phyloP scores from a whole-genome alignment of 2,888 invertebrate genomes.

The Troilus luridus region DNA sequence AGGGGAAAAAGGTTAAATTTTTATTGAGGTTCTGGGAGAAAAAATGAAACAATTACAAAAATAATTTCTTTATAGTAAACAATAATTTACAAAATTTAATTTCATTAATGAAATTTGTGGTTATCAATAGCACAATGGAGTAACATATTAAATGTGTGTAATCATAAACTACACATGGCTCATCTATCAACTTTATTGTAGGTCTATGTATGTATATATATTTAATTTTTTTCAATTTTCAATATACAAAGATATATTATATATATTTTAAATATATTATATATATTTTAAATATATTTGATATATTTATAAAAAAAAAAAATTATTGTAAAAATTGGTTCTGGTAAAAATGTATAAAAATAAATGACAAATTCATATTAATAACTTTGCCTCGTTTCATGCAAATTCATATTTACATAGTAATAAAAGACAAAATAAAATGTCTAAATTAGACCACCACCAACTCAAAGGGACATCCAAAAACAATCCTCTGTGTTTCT shows the following conservation, averaged over 20 bases:
- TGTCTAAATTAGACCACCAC: conserved; percentile 43
- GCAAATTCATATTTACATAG: conserved; percentile 52
- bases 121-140: conserved; percentile 22
- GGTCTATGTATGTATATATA: neutral
- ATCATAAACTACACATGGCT: neutral
- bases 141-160: conserved; percentile 29
- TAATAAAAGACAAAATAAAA: conserved; percentile 31
- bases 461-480: conserved; percentile 32
- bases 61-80: conserved; percentile 56
- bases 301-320: conserved; percentile 21
- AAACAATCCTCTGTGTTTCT: neutral
- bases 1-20: neutral
- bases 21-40: neutral
- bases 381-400: conserved; percentile 26
- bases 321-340: conserved; percentile 38
- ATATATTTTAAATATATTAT: neutral
- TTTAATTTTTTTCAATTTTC: conserved; percentile 31
- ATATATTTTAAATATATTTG: neutral
- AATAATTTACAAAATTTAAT: conserved; percentile 51
- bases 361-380: conserved; percentile 48
- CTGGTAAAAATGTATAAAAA: conserved; percentile 56
- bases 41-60: conserved; percentile 34
- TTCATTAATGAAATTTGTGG: conserved; percentile 27
- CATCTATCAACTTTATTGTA: conserved; percentile 13
- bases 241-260: conserved; percentile 8